phyloP scores from a whole-genome alignment of 2,797 vertebrate genomes.

The Vireo griseus region DNA sequence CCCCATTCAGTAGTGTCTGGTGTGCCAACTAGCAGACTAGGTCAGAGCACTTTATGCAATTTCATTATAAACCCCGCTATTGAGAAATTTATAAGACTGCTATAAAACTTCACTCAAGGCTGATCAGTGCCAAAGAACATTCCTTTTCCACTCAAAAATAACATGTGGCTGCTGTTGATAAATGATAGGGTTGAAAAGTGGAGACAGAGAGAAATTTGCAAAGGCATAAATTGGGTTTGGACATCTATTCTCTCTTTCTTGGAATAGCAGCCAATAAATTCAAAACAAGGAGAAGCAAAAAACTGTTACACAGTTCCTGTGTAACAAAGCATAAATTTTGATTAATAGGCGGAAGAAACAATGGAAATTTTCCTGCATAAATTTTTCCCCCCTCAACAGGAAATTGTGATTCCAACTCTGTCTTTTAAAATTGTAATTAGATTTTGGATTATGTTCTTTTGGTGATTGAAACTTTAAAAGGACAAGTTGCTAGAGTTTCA shows the following conservation, averaged over 20 bases:
- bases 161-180: background rate
- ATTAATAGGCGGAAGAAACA: background rate
- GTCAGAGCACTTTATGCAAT: constrained; percentile 2
- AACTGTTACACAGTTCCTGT: background rate
- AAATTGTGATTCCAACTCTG: background rate
- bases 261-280: background rate
- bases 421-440: constrained; percentile 2
- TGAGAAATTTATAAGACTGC: constrained; percentile 35
- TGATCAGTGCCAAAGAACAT: constrained; percentile 4
- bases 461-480: constrained; percentile 30
- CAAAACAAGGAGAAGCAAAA: background rate
- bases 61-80: constrained; percentile 23
- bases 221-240: background rate
- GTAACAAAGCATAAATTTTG: background rate
- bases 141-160: constrained; percentile 48
- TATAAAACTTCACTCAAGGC: constrained; percentile 28
- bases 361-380: background rate
- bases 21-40: background rate
- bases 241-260: background rate
- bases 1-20: background rate
- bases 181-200: background rate
- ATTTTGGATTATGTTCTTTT: background rate
- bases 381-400: background rate
- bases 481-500: constrained; percentile 26
- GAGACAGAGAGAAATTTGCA: background rate